Percentiles rank a stretch among this genome's conserved stretches.
These are phyloP conservation scores for Steinernema hermaphroditum DNA, from an alignment of 2,888 invertebrate species.

Conservation along the genomic window DNA sequence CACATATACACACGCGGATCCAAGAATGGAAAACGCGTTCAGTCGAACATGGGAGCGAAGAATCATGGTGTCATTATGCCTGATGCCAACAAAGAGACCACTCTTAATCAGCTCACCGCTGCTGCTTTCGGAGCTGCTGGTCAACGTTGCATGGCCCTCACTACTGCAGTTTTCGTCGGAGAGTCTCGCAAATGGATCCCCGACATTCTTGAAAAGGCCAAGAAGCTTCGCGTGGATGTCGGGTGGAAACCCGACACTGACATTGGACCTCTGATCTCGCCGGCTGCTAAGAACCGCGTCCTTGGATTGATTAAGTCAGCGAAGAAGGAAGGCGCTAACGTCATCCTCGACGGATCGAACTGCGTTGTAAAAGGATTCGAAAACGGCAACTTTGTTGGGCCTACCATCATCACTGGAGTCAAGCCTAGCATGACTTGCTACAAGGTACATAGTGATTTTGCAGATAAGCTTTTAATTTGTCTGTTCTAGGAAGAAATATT, in stretches of 20 bases:
- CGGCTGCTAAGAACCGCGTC: constrained; percentile 82
- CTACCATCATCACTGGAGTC: constrained; percentile 87
- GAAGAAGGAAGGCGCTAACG: constrained; percentile 76
- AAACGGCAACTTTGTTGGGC: constrained; percentile 96
- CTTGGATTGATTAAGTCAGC: constrained; percentile 57
- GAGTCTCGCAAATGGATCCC: constrained; percentile 90
- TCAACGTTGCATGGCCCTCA: constrained; percentile 97
- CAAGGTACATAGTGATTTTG: constrained; percentile 46
- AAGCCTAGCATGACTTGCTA: constrained; percentile 67
- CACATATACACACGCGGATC: constrained; percentile 91
- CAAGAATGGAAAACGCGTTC: constrained; percentile 88
- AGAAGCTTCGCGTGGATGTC: constrained; percentile 80
- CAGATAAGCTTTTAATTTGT: background rate
- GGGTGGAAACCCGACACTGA: constrained; percentile 72
- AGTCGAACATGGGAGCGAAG: constrained; percentile 98
- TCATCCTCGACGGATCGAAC: constrained; percentile 84
- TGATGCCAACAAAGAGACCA: constrained; percentile 95
- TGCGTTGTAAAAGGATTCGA: constrained; percentile 83
- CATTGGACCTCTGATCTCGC: constrained; percentile 86
- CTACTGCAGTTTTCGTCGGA: constrained; percentile 84
- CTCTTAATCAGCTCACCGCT: constrained; percentile 80
- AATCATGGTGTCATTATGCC: constrained; percentile 96
- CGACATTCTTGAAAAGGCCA: constrained; percentile 82
- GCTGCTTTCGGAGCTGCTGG: constrained; percentile 99
- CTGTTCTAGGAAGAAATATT: constrained; percentile 83